phyloP scores from a whole-genome alignment of 1,140 invertebrate genomes.

The Batillaria attramentaria region DNA sequence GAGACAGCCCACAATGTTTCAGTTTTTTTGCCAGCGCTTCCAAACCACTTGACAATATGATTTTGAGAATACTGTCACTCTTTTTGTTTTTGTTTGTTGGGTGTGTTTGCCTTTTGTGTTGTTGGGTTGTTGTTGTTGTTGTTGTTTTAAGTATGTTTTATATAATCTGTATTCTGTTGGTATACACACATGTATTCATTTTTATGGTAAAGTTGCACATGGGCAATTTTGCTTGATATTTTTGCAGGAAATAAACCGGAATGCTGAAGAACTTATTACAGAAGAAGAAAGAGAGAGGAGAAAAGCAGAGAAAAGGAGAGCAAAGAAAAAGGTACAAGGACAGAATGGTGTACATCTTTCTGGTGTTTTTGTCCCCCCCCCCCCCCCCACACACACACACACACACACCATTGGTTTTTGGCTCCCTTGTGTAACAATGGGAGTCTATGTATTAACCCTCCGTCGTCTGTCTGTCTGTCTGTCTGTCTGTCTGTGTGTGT shows the following conservation, averaged over 20 bases:
- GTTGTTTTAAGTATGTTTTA: neutral
- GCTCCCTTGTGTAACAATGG: no score
- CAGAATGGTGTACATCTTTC: neutral
- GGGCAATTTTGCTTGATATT: neutral
- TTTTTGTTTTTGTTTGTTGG: neutral
- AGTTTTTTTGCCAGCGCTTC: no score
- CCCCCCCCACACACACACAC: no score
- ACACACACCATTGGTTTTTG: no score
- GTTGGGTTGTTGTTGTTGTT: neutral
- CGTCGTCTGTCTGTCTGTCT: conserved; percentile 18
- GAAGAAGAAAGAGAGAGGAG: conserved; percentile 70
- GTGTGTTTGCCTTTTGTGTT: neutral
- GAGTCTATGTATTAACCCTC: no score
- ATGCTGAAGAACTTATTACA: conserved; percentile 66
- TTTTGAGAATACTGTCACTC: no score
- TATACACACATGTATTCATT: no score
- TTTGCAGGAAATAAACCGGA: conserved; percentile 65
- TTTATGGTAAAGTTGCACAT: no score
- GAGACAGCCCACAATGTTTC: no score
- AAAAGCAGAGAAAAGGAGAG: conserved; percentile 67
- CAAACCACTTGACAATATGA: no score
- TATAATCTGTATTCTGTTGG: no score
- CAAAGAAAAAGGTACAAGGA: conserved; percentile 66
- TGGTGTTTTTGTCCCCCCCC: neutral
- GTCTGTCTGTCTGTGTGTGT: no score